Base-by-base conservation (phyloP, 2,797 vertebrate species). In the Sebastes glaucus region DNA sequence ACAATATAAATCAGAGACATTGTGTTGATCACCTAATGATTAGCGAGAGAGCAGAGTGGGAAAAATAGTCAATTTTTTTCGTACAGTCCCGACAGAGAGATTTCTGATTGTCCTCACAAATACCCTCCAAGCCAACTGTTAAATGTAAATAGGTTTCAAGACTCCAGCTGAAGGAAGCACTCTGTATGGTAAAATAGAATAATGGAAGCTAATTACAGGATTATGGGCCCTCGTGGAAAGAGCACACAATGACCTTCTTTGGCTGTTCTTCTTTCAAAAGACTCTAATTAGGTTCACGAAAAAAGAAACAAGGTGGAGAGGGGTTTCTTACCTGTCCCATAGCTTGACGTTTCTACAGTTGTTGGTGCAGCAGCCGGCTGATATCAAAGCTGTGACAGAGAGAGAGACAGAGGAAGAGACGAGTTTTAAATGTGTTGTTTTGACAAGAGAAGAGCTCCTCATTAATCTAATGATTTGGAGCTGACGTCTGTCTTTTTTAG, bases 291-390 rank as follows among this genome's bases (percentile, higher is more conserved):
- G 52, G 52, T 67, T 76, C 20, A 56, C 32, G 32, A 66, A 25
- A 28, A 67, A 77, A 64, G 57, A 68, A 85, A 82, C 14, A 72
- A 63, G 61, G 30, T 56, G 55, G n/a, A 52, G 23, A 55, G 57
- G 22, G 42, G 42, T 46, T 33, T 86, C 93, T 95, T 94, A 96
- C 95, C 96, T 96, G 94, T 96, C 96, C 96, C 96, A 96, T 87
- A 96, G 88, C 93, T 96, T 96, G 88, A 96, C 96, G 88, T 95
- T 96, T 93, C 95, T 95, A 92, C 96, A 96, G 94, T 95, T 96
- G 92, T 94, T 96, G 87, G 92, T 95, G 93, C 95, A 96, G 92
- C 96, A 96, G 87, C 95, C 93, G 6, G 95, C 95, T 77, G 95
- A 96, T 94, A 96, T 96, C 93, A 96, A 93, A 88, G 95, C 96